Base-by-base conservation (phyloP, 2,888 invertebrate species). In the Heliconius erato region DNA sequence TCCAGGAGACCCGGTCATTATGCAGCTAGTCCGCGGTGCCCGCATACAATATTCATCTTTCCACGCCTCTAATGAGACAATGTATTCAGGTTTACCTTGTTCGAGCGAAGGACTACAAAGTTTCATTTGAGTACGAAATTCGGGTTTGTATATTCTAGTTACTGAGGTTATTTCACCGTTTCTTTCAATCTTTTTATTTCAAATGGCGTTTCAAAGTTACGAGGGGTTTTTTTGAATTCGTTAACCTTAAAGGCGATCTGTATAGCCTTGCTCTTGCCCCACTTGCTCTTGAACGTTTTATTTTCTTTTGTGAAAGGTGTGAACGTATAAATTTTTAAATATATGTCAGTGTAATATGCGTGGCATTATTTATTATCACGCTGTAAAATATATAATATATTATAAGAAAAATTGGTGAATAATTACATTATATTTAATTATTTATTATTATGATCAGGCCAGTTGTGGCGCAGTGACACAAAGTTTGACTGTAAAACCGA, bases 41-140 rank as follows among this genome's bases (percentile, higher is more conserved):
- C 86, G 89, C 92, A 92, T 92, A 89, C 89, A 90, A 89, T 91
- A 92, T 93, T 92, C 91, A 93, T 91, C 89, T 88, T 85, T 84
- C 88, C 79, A 86, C 88, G 86, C 86, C 86, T 90, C 90, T 93
- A 94, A 94, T 93, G 91, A 93, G 88, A 88, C 87, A 89, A 89
- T 89, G 88, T 89, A 90, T 90, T 89, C 88, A 84, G 86, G 91
- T 91, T 90, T 91, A 89, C 89, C 77, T 84, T 84, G 81, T 78
- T 83, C 68, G 79, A 79, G 82, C 68, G 81, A 84, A 84, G 81
- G 85, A 85, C 84, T 81, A 76, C 77, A 83, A 82, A 83, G 82
- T 81, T 84, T 83, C 71, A 65, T 84, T 85, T 81, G 81, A 84
- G 79, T 79, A 74, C 35, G 69, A 81, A 84, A 84, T 81, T 82